phyloP scores from a whole-genome alignment of 2,888 invertebrate species.

The Lycaena phlaeas region DNA sequence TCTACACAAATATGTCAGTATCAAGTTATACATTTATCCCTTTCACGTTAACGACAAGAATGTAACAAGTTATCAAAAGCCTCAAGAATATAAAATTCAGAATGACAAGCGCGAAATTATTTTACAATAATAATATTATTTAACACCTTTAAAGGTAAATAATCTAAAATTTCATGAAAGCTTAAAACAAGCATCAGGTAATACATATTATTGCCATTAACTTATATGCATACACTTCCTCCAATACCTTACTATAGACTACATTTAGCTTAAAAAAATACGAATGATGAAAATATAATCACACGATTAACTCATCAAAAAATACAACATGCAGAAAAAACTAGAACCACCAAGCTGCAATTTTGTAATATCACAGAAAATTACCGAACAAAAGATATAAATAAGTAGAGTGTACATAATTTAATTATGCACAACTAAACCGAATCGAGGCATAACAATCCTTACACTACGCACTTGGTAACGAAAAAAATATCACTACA shows the following conservation, averaged over 20 bases:
- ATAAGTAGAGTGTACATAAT: not conserved
- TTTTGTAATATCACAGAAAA: constrained; percentile 11
- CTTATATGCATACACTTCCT: constrained; percentile 1
- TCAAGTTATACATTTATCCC: not conserved
- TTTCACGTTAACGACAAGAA: not conserved
- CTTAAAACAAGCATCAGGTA: not conserved
- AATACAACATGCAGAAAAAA: not conserved
- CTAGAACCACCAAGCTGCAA: constrained; percentile 1
- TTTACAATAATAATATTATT: constrained; percentile 11
- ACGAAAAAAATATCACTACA: constrained; percentile 62
- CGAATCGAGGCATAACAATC: constrained; percentile 33
- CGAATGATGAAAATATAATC: too few species aligned
- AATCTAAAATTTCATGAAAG: not conserved
- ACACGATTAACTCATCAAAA: too few species aligned
- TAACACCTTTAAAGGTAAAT: constrained; percentile 9
- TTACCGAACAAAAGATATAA: not conserved
- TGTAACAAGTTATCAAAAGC: constrained; percentile 1
- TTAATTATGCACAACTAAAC: constrained; percentile 2
- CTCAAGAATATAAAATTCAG: constrained; percentile 2
- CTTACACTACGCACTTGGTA: constrained; percentile 50
- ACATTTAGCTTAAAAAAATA: too few species aligned
- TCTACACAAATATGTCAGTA: not conserved
- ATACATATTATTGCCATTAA: not conserved
- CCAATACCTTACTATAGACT: too few species aligned
- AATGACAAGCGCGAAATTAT: constrained; percentile 9